phyloP scores from a whole-genome alignment of 2,797 vertebrate species.

The Echeneis naucrates region DNA sequence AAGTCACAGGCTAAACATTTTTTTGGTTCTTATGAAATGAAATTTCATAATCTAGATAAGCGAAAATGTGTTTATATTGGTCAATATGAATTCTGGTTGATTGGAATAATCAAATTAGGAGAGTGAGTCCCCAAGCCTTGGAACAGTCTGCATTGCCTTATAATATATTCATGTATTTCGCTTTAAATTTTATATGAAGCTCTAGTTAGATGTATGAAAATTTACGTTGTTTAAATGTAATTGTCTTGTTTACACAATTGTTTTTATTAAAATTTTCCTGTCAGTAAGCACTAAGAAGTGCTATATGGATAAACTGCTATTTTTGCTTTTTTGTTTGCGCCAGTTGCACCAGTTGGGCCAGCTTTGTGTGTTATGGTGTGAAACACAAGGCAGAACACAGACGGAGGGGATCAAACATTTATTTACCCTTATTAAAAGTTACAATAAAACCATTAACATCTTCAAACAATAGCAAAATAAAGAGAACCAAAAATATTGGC shows the following conservation, averaged over 20 bases:
- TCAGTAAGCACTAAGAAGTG: no score
- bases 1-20: neutral
- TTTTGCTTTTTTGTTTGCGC: neutral
- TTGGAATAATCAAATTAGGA: no score
- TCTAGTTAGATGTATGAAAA: no score
- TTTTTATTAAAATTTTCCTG: no score
- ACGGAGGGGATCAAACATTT: constrained; percentile 85
- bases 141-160: no score
- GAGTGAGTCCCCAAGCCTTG: no score
- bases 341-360: no score
- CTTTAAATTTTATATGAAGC: no score
- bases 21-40: neutral
- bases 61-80: neutral
- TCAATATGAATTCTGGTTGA: neutral
- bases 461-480: constrained; percentile 94
- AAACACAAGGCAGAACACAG: constrained; percentile 69
- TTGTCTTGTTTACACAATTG: no score
- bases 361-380: constrained; percentile 14
- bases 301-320: no score
- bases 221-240: no score
- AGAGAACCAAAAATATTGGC: constrained; percentile 90
- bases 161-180: no score
- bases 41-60: neutral
- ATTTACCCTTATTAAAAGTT: constrained; percentile 89
- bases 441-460: constrained; percentile 89